A percentile compares a stretch with the other conserved stretches of the same genome.
Evolutionary conservation across 1,140 invertebrate species (phyloP).

Genomic region (Sarcophaga peregrina): DNA sequence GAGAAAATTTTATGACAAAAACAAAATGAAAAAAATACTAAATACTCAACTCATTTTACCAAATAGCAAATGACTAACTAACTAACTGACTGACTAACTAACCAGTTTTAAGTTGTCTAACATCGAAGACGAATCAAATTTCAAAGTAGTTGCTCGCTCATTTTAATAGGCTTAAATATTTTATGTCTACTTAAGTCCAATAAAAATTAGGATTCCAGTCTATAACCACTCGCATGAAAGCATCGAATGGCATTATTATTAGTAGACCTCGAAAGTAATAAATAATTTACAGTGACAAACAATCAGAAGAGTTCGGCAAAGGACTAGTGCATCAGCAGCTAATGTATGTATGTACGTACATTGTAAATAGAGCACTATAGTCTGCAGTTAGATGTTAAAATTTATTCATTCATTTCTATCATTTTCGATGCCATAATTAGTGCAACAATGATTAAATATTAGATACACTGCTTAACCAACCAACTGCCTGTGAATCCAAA

Average conservation of each 20-base stretch:
- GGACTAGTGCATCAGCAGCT: no score
- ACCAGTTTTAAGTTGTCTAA: no score
- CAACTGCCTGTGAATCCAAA: not conserved
- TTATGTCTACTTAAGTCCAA: conserved; percentile 8
- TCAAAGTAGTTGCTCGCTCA: not conserved
- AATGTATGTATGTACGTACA: no score
- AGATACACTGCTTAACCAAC: not conserved
- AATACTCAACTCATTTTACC: not conserved
- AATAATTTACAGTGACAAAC: not conserved
- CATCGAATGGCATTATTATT: not conserved
- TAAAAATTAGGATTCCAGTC: not conserved
- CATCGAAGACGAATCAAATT: not conserved
- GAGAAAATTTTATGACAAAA: not conserved
- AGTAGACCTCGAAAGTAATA: conserved; percentile 1
- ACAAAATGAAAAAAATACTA: not conserved
- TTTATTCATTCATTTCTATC: not conserved
- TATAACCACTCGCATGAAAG: not conserved
- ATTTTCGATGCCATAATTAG: no score
- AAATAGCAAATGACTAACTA: not conserved
- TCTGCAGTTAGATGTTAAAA: no score
- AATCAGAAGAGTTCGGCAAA: not conserved
- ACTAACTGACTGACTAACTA: no score
- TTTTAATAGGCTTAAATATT: conserved; percentile 7
- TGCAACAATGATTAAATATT: not conserved
- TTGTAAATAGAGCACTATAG: no score